Evolutionary conservation across 1,140 invertebrate species (phyloP), one percentile per base, ranked within the genome.

Genomic region (Drosophila burlai): DNA sequence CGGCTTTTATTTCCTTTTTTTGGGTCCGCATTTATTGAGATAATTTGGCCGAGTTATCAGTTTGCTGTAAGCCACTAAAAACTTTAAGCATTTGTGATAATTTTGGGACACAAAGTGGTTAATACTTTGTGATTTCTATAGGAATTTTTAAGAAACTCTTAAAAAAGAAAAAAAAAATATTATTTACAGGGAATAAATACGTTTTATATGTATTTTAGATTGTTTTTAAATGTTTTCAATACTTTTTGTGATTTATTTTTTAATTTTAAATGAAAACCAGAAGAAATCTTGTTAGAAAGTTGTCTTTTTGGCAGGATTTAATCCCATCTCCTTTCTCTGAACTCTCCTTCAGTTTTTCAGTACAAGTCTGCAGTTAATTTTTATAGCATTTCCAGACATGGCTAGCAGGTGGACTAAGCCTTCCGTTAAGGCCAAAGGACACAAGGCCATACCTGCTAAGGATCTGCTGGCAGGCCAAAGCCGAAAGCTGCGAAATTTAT

Each of bases 401-500:
- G 36, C 36, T 47, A 63, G 34, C 58, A 83, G 80, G 62, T 82
- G 59, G 60, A 62, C 34, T 24, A 5, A 40, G 26, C 46, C 47
- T 50, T 36, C n/a, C 8, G 50, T 8, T 15, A n/a, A 26, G 26
- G 10, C 50, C 50, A 38, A 55, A 43, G 50, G 49, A 63, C 47
- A 50, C 26, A 47, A 49, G 47, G 24, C 46, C 26, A 31, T 50
- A 43, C 40, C 31, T 26, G 43, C 45, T 4, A 9, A 15, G 46
- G 40, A 34, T 57, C 34, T 38, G 5, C 18, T 59, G 46, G 43
- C 49, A 21, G 58, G 9, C 6, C 13, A 76, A 75, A 75, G 62
- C 68, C 59, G 36, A 71, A 76, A 81, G 57, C 61, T 71, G 69
- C 11, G 40, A 85, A 81, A 91, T 91, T 83, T 85, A 91, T 90